Base-by-base conservation (phyloP, 2,113 vertebrate genomes). In the Aptenodytes forsteri region DNA sequence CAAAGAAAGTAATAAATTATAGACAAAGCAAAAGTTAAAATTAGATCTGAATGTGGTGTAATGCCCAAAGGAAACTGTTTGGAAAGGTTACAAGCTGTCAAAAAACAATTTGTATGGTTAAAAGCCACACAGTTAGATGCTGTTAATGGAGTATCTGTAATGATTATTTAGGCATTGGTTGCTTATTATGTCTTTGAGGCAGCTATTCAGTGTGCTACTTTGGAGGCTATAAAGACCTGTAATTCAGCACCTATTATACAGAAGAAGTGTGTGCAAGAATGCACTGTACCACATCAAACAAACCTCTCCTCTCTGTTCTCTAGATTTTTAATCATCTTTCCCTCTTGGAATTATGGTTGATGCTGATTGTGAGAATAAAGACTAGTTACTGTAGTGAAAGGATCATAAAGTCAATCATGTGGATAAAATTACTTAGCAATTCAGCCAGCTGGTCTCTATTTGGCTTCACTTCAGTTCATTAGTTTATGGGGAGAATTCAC, bases 391-490 rank as follows among this genome's bases (percentile, higher is more conserved):
- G 98, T 98, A 98, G 98, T 98, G 98, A 99, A 99, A 99, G 98
- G 98, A 99, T 99, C 99, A 99, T 99, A 99, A 99, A 99, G 98
- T 99, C 99, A 99, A 99, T 99, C 99, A 99, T 98, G 99, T 98
- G 98, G 98, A 98, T 99, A 98, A 99, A 99, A 99, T 99, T 99
- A 99, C 98, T 97, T 98, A 97, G 98, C 98, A 98, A 99, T 99
- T 98, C 98, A 98, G 98, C 99, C 99, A 99, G 98, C 98, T 98
- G 98, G 98, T 98, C 98, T 98, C 98, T 98, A 98, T 98, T 99
- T 99, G 98, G 97, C 97, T 97, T 96, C 97, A 97, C 98, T 98
- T 97, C 95, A 97, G 98, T 98, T 98, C 98, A 98, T 98, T 98
- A 98, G 98, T 98, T 98, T 98, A 98, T 94, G 93, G 96, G 97